These are phyloP conservation scores for Acanthosepion esculentum DNA, from an alignment of 2,888 invertebrate genomes.

Conservation along the genomic window DNA sequence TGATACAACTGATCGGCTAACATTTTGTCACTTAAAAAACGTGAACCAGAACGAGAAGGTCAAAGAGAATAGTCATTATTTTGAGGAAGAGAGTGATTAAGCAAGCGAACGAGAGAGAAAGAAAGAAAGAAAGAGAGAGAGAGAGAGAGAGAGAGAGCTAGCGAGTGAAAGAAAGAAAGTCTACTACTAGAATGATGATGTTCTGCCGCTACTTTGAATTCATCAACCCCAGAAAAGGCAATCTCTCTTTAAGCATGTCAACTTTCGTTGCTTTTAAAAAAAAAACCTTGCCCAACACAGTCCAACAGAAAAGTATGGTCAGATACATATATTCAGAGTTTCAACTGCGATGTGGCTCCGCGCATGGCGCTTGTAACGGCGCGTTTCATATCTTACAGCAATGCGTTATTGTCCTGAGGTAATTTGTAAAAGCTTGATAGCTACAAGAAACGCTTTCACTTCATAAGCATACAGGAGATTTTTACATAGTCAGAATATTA, in stretches of 20 bases:
- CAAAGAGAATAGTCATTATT: not conserved
- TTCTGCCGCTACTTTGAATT: not conserved
- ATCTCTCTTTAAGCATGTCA: not conserved
- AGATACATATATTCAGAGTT: too few relatives aligned
- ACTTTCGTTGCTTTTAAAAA: not conserved
- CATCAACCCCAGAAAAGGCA: not conserved
- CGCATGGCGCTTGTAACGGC: too few relatives aligned
- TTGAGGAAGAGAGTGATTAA: not conserved
- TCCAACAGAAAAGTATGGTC: not conserved
- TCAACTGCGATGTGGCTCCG: too few relatives aligned
- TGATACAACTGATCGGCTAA: not conserved
- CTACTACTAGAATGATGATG: not conserved
- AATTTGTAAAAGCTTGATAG: too few relatives aligned
- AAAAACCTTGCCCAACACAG: not conserved
- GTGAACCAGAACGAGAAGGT: not conserved
- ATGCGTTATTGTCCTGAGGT: too few relatives aligned
- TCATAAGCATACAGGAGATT: too few relatives aligned
- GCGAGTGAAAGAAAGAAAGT: not conserved
- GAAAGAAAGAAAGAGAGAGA: too few relatives aligned
- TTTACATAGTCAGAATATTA: too few relatives aligned
- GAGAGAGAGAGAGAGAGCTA: not conserved
- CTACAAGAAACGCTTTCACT: too few relatives aligned
- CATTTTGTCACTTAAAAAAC: not conserved
- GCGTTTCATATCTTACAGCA: too few relatives aligned
- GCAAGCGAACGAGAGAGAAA: too few relatives aligned